phyloP scores from a whole-genome alignment of 2,888 invertebrate genomes.

The Nasonovia ribisnigri region DNA sequence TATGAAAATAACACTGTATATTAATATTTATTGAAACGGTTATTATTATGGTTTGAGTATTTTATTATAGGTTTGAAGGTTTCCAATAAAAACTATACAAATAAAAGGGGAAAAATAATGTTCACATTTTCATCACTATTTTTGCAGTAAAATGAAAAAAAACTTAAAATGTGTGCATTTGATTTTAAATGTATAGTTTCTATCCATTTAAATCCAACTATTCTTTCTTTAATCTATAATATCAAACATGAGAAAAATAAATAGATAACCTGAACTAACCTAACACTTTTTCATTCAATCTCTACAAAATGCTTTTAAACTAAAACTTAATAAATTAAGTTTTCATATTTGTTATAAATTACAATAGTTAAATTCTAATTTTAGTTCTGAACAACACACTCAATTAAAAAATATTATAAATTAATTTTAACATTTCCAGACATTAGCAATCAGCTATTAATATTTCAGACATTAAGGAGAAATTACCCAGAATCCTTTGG shows the following conservation, averaged over 20 bases:
- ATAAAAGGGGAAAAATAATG: neutral
- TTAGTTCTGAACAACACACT: neutral
- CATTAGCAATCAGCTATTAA: neutral
- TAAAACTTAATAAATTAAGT: neutral
- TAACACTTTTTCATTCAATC: neutral
- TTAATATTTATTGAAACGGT: neutral
- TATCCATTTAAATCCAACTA: neutral
- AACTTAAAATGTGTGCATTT: neutral
- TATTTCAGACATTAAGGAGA: neutral
- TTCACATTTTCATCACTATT: neutral
- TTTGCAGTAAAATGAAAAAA: neutral
- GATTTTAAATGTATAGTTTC: neutral
- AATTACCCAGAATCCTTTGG: constrained; percentile 43
- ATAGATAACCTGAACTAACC: too few relatives aligned
- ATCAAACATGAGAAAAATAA: neutral
- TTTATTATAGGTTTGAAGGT: neutral
- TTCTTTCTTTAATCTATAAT: neutral
- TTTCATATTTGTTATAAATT: neutral
- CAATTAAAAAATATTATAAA: neutral
- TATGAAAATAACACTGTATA: neutral
- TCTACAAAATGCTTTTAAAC: neutral
- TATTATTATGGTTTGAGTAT: neutral
- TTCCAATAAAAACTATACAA: neutral
- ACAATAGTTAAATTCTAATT: neutral
- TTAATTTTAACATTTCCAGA: neutral